Evolutionary conservation across 2,888 invertebrate species (phyloP).

Genomic region (Limnephilus auricula): DNA sequence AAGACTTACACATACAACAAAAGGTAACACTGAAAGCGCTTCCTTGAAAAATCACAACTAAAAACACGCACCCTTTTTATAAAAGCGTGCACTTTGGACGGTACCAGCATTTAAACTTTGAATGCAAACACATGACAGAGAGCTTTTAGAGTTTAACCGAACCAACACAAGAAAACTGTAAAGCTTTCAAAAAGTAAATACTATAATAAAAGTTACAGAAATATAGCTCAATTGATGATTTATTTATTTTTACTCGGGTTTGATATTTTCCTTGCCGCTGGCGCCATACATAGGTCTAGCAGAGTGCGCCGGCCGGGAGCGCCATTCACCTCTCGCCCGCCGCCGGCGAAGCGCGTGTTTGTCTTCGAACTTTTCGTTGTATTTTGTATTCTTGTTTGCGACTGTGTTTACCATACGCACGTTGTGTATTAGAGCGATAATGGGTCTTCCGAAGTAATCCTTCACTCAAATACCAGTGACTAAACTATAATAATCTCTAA

Average conservation of each 20-base stretch:
- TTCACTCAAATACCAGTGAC: not conserved
- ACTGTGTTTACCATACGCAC: constrained; percentile 40
- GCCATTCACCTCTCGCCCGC: constrained; percentile 58
- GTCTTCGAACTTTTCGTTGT: not conserved
- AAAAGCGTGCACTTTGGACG: not conserved
- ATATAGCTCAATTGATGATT: not conserved
- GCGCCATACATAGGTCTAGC: constrained; percentile 27
- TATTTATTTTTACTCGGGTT: not conserved
- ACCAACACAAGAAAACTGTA: not conserved
- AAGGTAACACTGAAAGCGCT: not conserved
- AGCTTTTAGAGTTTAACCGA: constrained; percentile 18
- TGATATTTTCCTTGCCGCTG: not conserved
- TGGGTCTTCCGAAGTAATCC: constrained; percentile 1
- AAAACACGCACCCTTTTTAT: constrained; percentile 26
- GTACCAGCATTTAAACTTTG: not conserved
- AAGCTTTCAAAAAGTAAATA: not conserved
- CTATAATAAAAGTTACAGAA: not conserved
- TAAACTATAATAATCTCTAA: not conserved
- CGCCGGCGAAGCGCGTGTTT: constrained; percentile 42
- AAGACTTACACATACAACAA: constrained; percentile 5
- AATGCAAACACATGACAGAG: not conserved
- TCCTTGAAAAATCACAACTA: not conserved
- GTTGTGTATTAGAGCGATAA: constrained; percentile 9
- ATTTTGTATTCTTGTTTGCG: constrained; percentile 25
- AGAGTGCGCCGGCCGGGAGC: constrained; percentile 42